Conservation (phyloP, 2,888 invertebrate species). For the Mythimna albipuncta region DNA sequence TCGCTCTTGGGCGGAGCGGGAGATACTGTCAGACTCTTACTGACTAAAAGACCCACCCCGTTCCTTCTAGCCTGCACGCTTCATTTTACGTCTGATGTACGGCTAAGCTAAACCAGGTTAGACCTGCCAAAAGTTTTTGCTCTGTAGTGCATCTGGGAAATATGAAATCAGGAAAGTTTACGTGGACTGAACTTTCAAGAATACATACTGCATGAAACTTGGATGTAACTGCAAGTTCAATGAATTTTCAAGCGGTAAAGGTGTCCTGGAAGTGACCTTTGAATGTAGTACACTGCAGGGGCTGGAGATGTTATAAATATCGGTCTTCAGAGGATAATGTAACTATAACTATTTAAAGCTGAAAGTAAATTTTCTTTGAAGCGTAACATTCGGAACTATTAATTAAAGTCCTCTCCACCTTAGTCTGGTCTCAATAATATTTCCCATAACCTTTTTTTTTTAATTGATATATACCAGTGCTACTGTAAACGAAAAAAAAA, state of each 20-base stretch:
- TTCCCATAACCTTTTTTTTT: no score
- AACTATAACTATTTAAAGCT: no score
- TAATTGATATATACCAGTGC: no score
- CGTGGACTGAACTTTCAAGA: neutral
- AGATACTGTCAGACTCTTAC: no score
- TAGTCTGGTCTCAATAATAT: no score
- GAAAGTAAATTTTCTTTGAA: no score
- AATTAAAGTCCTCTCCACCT: no score
- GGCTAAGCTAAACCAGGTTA: neutral
- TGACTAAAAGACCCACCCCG: no score
- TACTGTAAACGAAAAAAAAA: no score
- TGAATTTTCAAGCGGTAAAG: conserved; percentile 13
- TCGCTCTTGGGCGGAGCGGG: no score
- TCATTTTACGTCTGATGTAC: neutral
- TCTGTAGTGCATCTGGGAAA: conserved; percentile 21
- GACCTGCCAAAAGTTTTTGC: conserved; percentile 19
- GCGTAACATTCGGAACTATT: no score
- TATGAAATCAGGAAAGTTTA: conserved; percentile 40
- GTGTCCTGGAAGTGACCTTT: neutral
- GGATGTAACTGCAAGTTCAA: conserved; percentile 17
- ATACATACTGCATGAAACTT: conserved; percentile 21
- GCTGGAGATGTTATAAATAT: neutral
- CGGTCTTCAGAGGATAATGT: neutral
- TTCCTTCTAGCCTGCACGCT: no score
- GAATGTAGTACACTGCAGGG: neutral